These are phyloP conservation scores for Caenorhabditis uteleia DNA, from an alignment of 2,888 invertebrate genomes.

Conservation along the genomic window DNA sequence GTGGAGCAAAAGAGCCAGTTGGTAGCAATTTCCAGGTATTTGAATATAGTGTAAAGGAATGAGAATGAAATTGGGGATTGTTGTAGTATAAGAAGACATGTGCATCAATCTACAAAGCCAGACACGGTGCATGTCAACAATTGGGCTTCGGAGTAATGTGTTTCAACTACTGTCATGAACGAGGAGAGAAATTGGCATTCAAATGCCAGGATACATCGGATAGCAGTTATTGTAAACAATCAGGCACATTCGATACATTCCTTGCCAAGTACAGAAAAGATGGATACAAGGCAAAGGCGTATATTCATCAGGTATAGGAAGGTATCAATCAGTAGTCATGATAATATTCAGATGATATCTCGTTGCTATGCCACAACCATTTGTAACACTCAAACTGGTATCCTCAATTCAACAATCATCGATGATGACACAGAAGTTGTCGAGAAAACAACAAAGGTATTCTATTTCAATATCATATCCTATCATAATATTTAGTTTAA, in stretches of 20 bases:
- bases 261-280: conserved; percentile 66
- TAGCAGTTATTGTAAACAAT: conserved; percentile 60
- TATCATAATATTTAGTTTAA: background rate
- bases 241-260: conserved; percentile 62
- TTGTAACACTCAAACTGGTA: conserved; percentile 60
- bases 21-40: conserved; percentile 66
- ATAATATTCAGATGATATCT: conserved; percentile 58
- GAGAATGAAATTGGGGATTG: background rate
- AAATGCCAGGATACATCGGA: conserved; percentile 65
- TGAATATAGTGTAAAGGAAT: background rate
- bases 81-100: conserved; percentile 68
- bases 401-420: conserved; percentile 62
- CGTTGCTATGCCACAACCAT: conserved; percentile 67
- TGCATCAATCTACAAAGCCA: conserved; percentile 66
- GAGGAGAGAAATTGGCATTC: conserved; percentile 64
- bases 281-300: conserved; percentile 67
- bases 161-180: conserved; percentile 67
- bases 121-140: conserved; percentile 66
- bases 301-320: conserved; percentile 61
- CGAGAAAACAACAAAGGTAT: conserved; percentile 50
- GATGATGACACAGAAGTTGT: conserved; percentile 49
- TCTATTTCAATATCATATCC: conserved; percentile 1
- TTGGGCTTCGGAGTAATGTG: conserved; percentile 68
- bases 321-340: background rate
- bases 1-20: conserved; percentile 62